Percentiles rank a stretch among this genome's conserved stretches.
Evolutionary conservation across 2,888 invertebrate genomes (phyloP).

Genomic region (Athetis lepigone): DNA sequence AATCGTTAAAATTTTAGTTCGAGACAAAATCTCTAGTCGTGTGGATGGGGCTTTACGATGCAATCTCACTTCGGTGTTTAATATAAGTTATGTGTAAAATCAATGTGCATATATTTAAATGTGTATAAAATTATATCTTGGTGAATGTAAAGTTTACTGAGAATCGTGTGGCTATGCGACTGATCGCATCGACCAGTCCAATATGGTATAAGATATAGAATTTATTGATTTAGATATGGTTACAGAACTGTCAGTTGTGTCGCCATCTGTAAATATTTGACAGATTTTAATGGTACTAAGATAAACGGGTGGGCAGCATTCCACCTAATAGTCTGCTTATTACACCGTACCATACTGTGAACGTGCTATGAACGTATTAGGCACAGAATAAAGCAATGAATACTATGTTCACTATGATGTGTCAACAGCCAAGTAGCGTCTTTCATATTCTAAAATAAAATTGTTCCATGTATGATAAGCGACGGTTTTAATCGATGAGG

Average conservation of each 20-base stretch:
- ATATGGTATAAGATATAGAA: slow-evolving; percentile 9
- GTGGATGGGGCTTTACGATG: slow-evolving; percentile 46
- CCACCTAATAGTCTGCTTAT: too few species aligned
- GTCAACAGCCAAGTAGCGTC: too few species aligned
- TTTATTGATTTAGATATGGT: slow-evolving; percentile 11
- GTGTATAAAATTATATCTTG: slow-evolving; percentile 28
- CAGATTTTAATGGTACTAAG: not conserved
- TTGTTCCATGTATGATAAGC: too few species aligned
- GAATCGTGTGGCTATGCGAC: slow-evolving; percentile 20
- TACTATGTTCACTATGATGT: too few species aligned
- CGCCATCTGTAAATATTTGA: not conserved
- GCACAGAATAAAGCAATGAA: too few species aligned
- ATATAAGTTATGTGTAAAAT: slow-evolving; percentile 35
- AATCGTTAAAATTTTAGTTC: slow-evolving; percentile 28
- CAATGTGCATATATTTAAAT: slow-evolving; percentile 31
- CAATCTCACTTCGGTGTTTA: slow-evolving; percentile 55
- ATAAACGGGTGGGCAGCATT: too few species aligned
- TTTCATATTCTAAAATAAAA: too few species aligned
- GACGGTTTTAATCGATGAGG: too few species aligned
- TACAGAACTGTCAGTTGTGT: not conserved
- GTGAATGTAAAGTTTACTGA: slow-evolving; percentile 21
- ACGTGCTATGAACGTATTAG: too few species aligned
- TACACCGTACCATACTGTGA: too few species aligned
- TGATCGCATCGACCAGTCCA: slow-evolving; percentile 52
- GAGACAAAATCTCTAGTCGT: slow-evolving; percentile 60